Conservation (phyloP, 2,888 invertebrate genomes). For the Ecdyonurus torrentis region DNA sequence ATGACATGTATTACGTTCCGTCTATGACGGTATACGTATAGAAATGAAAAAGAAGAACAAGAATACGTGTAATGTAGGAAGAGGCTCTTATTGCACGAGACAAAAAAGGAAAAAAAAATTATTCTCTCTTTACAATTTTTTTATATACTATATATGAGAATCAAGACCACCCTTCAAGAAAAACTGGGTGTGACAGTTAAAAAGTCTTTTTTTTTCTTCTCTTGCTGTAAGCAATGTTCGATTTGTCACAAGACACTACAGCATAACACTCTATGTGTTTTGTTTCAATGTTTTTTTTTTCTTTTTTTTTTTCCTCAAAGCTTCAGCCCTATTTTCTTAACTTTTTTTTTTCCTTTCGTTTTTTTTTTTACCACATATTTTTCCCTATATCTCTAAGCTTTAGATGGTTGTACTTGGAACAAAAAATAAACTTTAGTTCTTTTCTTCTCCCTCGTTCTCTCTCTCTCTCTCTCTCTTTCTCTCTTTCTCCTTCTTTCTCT, state of each 20-base stretch:
- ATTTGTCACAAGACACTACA: neutral
- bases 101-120: neutral
- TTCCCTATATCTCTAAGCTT: too few relatives aligned
- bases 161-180: neutral
- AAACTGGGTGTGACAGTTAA: neutral
- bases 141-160: neutral
- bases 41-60: neutral
- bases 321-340: too few relatives aligned
- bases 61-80: neutral
- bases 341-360: too few relatives aligned
- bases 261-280: neutral
- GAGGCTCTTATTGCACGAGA: neutral
- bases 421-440: too few relatives aligned
- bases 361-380: neutral
- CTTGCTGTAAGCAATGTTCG: neutral
- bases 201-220: neutral
- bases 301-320: neutral
- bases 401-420: too few relatives aligned
- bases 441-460: too few relatives aligned
- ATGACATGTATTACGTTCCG: too few relatives aligned
- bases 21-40: neutral
- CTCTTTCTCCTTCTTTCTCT: too few relatives aligned
- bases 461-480: too few relatives aligned
- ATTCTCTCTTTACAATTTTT: too few relatives aligned
- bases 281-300: neutral